phyloP scores from a whole-genome alignment of 2,888 invertebrate species.

The Agriopis aurantiaria region DNA sequence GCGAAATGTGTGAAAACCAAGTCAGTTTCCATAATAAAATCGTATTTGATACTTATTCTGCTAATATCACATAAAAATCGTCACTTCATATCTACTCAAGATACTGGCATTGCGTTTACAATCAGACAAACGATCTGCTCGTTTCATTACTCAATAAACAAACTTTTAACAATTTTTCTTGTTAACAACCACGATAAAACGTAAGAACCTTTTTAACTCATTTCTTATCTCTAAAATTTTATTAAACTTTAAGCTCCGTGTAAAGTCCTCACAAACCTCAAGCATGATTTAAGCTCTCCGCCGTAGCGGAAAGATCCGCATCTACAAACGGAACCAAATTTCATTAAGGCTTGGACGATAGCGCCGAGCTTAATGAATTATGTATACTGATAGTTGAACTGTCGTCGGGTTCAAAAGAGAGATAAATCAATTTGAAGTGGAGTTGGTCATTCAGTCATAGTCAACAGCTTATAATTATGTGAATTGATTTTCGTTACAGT shows the following conservation, averaged over 20 bases:
- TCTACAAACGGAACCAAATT: constrained; percentile 21
- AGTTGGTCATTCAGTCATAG: neutral
- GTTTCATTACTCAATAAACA: neutral
- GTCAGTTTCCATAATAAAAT: no score
- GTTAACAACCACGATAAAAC: neutral
- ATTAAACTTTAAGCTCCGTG: constrained; percentile 3
- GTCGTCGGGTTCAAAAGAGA: neutral
- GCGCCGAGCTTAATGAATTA: constrained; percentile 27
- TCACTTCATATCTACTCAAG: no score
- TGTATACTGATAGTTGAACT: constrained; percentile 29
- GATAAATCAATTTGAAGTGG: constrained; percentile 1
- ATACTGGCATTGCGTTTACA: neutral
- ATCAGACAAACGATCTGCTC: neutral
- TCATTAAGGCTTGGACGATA: constrained; percentile 32
- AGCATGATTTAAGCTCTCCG: constrained; percentile 13
- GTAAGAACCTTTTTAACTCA: constrained; percentile 9
- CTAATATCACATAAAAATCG: no score
- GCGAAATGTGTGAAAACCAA: no score
- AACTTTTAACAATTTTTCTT: neutral
- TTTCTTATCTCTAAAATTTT: constrained; percentile 11
- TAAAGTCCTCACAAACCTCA: neutral
- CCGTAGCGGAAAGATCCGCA: constrained; percentile 15
- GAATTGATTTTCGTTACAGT: no score
- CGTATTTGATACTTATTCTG: no score
- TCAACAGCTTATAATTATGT: no score